phyloP scores from a whole-genome alignment of 53 echinoderm and acorn worm species.

The Stichopus horrens region DNA sequence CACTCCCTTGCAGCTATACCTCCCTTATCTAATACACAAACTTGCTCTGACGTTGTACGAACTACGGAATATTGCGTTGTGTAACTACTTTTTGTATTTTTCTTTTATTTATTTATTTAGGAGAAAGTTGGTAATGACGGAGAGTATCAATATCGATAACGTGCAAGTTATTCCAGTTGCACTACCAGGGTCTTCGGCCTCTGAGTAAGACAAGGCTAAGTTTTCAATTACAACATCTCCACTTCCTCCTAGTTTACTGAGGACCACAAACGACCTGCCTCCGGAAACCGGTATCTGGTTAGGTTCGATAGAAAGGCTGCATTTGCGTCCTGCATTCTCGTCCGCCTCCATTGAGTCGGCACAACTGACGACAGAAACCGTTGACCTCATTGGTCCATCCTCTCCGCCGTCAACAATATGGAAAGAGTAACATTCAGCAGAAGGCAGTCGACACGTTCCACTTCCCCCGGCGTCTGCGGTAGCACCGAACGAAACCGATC shows the following conservation, averaged over 20 bases:
- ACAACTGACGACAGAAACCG: constrained; percentile 22
- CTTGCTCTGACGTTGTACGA: too few species aligned
- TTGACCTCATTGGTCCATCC: not conserved
- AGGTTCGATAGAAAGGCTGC: not conserved
- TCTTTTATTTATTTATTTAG: too few species aligned
- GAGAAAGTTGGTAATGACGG: too few species aligned
- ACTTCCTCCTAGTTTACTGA: constrained; percentile 11
- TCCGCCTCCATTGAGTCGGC: not conserved
- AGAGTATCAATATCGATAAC: not conserved
- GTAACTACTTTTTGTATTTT: too few species aligned
- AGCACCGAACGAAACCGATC: not conserved
- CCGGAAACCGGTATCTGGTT: not conserved
- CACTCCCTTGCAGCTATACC: too few species aligned
- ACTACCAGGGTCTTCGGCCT: not conserved
- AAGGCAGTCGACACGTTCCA: constrained; percentile 3
- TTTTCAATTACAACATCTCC: constrained; percentile 30
- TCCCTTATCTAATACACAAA: too few species aligned
- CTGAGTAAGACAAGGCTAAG: not conserved
- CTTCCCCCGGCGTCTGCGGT: not conserved
- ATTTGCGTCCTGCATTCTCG: constrained; percentile 7
- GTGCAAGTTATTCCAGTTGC: not conserved
- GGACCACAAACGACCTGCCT: constrained; percentile 28
- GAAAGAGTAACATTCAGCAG: constrained; percentile 37
- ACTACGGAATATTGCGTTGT: too few species aligned
- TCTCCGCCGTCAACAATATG: not conserved